Evolutionary conservation across 2,888 invertebrate species (phyloP), one percentile per base, ranked within the genome.

Genomic region (Bibio marci): DNA sequence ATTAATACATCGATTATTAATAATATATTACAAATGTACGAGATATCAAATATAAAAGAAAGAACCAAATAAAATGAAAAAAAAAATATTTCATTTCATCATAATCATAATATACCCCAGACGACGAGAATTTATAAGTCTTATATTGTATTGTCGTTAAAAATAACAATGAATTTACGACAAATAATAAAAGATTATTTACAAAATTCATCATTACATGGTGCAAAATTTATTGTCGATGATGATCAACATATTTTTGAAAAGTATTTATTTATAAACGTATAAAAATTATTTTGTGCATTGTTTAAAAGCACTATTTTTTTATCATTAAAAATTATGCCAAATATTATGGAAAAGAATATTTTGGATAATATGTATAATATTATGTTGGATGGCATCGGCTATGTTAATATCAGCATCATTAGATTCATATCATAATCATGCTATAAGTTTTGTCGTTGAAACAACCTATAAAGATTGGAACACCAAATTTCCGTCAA

Each of bases 371-470:
- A 50, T 68, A 5, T 69, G 75, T 35, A 71, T 81, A 30, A 49
- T 64, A 2, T 53, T 73, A 1, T 74, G 78, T 1, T 82, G 80
- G 80, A 69, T 71, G 42, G 76, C 75, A 3, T 77, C 80, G 0
- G 67, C 65, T 10, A 48, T 71, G 12, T 63, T 82, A 19, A 76
- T 82, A 42, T 57, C 63, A 22, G 68, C 74, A 0, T 73, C 77
- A 3, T 0, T 11, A 58, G 61, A 55, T 42, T 65, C 68, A 6
- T 82, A 74, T 52, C 61, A 71, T 41, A 65, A 69, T 40, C 76
- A 73, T 52, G 77, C 81, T 2, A 77, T 82, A 35, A 80, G 79
- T 53, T 81, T 82, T 52, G 81, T 78, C 1, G 71, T 76, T 7
- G 82, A 82, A 47, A 80, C 80, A 0, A 73, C 70, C 1, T 81